Conservation (phyloP, 2,888 invertebrate species). For the Catocala fraxini region DNA sequence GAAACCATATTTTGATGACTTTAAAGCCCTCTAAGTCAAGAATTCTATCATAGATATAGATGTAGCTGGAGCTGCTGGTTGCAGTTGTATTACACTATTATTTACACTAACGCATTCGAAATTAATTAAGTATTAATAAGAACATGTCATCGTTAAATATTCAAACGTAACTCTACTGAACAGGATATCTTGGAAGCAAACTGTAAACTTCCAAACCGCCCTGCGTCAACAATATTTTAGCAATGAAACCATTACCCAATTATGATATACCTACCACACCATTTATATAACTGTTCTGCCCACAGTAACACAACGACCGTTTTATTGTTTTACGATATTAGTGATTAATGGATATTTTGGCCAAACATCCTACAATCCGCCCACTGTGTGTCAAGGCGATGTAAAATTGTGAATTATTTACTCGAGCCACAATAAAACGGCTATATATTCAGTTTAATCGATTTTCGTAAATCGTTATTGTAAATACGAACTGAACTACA, state of each 20-base stretch:
- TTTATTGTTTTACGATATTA: conserved; percentile 53
- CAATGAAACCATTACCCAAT: conserved; percentile 11
- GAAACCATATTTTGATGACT: too few relatives aligned
- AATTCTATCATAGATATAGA: too few relatives aligned
- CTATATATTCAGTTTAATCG: conserved; percentile 12
- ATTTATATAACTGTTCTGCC: conserved; percentile 42
- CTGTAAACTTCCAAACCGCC: conserved; percentile 2
- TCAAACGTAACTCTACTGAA: background rate
- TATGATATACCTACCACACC: conserved; percentile 15
- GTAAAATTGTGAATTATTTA: conserved; percentile 44
- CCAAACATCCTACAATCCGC: conserved; percentile 43
- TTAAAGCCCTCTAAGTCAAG: too few relatives aligned
- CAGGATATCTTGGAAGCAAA: background rate
- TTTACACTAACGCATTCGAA: too few relatives aligned
- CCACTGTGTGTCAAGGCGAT: conserved; percentile 42
- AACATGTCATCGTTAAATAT: too few relatives aligned
- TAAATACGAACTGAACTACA: background rate
- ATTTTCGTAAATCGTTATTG: conserved; percentile 12
- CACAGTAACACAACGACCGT: conserved; percentile 35
- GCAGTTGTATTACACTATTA: too few relatives aligned
- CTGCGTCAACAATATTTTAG: conserved; percentile 2
- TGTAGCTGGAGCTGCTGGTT: too few relatives aligned
- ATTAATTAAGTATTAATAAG: too few relatives aligned
- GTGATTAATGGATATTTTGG: conserved; percentile 46
- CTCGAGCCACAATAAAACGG: conserved; percentile 26